A percentile compares a stretch with the other conserved stretches of the same genome.
Conservation (phyloP, 2,888 invertebrate species). For the Morinoia aosen region DNA sequence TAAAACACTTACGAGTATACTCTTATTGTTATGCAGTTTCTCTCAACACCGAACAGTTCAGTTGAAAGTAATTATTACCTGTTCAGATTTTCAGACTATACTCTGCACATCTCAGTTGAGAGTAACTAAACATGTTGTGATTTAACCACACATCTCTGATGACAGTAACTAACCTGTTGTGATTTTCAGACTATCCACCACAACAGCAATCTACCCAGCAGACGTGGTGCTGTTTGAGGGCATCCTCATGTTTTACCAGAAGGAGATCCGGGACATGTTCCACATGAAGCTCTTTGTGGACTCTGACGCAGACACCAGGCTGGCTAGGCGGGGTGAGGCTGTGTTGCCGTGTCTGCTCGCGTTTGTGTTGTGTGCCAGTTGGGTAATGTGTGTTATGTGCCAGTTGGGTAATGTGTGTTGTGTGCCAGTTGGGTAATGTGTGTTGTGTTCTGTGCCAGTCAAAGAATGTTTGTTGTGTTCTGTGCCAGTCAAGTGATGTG, state of each 20-base stretch:
- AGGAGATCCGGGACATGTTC: slow-evolving; percentile 90
- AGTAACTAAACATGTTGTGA: too few species aligned
- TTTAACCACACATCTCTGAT: neutral
- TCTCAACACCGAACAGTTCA: too few species aligned
- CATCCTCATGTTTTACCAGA: slow-evolving; percentile 97
- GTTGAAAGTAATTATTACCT: too few species aligned
- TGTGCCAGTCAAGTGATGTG: neutral
- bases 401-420: neutral
- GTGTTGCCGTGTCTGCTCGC: neutral
- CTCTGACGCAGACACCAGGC: slow-evolving; percentile 96
- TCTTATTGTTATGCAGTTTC: too few species aligned
- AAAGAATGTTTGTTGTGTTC: neutral
- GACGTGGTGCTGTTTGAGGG: slow-evolving; percentile 98
- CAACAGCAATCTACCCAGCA: slow-evolving; percentile 88
- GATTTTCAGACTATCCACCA: slow-evolving; percentile 63
- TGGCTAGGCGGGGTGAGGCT: slow-evolving; percentile 89
- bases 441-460: neutral
- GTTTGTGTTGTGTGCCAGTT: neutral
- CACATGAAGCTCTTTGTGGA: slow-evolving; percentile 99
- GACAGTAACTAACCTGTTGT: neutral
- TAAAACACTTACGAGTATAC: too few species aligned
- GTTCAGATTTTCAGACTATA: too few species aligned
- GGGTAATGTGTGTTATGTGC: too few species aligned
- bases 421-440: neutral
- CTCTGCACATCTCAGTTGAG: too few species aligned